Base-by-base conservation (phyloP, 2,888 invertebrate species). In the Amphipoea lucens region DNA sequence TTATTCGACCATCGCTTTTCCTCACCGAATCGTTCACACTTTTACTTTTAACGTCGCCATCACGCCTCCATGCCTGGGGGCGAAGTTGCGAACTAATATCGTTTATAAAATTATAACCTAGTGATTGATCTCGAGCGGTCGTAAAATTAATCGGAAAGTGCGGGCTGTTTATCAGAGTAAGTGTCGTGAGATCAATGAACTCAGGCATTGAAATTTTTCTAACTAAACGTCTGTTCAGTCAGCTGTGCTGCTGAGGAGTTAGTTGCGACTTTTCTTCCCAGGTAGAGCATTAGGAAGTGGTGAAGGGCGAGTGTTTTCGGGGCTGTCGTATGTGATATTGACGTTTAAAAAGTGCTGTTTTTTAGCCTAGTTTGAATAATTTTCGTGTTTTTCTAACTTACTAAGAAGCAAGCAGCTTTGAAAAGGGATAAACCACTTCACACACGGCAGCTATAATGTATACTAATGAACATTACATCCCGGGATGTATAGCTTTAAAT, bases 11-110 rank as follows among this genome's bases (percentile, higher is more conserved):
- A 83, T 87, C 87, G 87, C 85, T 89, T 90, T 90, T 87, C 89
- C 83, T 74, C 83, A 82, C 79, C 78, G 81, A 84, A 69, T 84
- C 87, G 92, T 92, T 87, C 92, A 91, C 92, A 95, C 95, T 95
- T 95, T 95, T 95, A 95, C 95, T 95, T 95, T 95, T 92, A 87
- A 82, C 83, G 83, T 78, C n/a, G 40, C 69, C 66, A 87, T 83
- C 79, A 76, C 84, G 85, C 86, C 86, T 89, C 84, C 86, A 82
- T 83, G 89, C 90, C 85, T 54, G 71, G 76, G 87, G 87, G 76
- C 84, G 70, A 72, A 74, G 77, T 87, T 63, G 76, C 62, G 7
- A 68, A 75, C 70, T 83, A 70, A 74, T 82, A 66, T 77, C 77
- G 63, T 75, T 78, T 79, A 69, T 73, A 36, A 82, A 82, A 82